Base-by-base conservation (phyloP, 2,888 invertebrate genomes). In the Andrena marginata region DNA sequence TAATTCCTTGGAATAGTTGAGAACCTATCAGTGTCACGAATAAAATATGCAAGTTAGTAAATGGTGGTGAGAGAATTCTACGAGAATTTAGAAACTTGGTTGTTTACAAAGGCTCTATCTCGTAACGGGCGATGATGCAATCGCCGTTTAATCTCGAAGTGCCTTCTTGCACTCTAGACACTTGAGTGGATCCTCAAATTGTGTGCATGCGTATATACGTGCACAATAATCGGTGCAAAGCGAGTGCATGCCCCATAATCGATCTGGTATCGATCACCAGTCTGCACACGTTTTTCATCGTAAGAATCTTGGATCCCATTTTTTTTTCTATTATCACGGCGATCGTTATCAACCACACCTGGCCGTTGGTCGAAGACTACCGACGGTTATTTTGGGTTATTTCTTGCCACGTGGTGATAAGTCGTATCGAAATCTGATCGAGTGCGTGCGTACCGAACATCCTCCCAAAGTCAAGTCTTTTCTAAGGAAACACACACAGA, bases 271-370 rank as follows among this genome's bases (percentile, higher is more conserved):
- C 59, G 63, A 69, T 20, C 29, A 20, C 16, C 8, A n/a, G 33
- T 49, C 33, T 13, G 51, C 48, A 65, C 26, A 16, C 31, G 31
- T 65, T 78, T 60, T 56, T 76, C 68, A 48, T 51, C 64, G 51
- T 10, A 51, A 63, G 13, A 29, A 65, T 59, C 65, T 48, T n/a
- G 74, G 42, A 65, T 77, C 31, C 51, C 31, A 49, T 73, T 59
- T 71, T 63, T 63, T 70, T 63, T 59, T 72, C 54, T 51, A 72
- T 74, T 60, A 60, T 71, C 64, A 51, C 33, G 64, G 56, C 49
- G 71, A 74, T 67, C n/a, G 29, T 51, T 56, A 84, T 82, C 79
- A 31, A 63, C n/a, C 70, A 49, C 84, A 84, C 69, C 84, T 82
- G 76, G 20, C 54, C 42, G 48, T 56, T 77, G 23, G 31, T 49